Evolutionary conservation across 2,888 invertebrate species (phyloP).

Genomic region (Hyppa rectilinea): DNA sequence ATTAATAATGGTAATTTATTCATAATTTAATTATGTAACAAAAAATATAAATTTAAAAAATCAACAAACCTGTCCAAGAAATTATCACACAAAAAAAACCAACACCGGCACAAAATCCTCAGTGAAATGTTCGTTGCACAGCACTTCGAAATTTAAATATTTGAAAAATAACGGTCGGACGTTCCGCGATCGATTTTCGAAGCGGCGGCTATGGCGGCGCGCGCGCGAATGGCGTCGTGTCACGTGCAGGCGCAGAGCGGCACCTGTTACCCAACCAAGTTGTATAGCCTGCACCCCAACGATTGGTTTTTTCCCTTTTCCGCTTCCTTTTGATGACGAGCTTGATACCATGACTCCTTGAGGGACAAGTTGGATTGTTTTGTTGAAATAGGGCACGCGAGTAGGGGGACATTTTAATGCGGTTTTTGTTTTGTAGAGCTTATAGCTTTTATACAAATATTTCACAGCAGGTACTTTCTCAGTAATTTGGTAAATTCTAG

Average conservation of each 20-base stretch:
- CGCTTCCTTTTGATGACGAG: constrained; percentile 68
- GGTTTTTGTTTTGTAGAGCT: constrained; percentile 14
- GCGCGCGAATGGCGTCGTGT: constrained; percentile 88
- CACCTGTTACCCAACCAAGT: constrained; percentile 83
- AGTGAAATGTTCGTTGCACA: constrained; percentile 81
- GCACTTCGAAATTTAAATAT: constrained; percentile 79
- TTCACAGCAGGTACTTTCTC: background rate
- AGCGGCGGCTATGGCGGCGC: constrained; percentile 86
- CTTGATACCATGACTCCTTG: constrained; percentile 37
- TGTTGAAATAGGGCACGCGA: constrained; percentile 33
- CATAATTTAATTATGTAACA: background rate
- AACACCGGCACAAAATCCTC: constrained; percentile 87
- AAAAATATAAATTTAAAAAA: constrained; percentile 54
- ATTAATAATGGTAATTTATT: background rate
- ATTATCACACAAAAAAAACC: constrained; percentile 69
- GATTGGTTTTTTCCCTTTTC: constrained; percentile 75
- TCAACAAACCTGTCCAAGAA: constrained; percentile 76
- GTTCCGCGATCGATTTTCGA: constrained; percentile 80
- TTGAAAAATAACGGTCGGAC: constrained; percentile 74
- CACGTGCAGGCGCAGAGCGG: constrained; percentile 81
- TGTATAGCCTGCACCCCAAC: constrained; percentile 73
- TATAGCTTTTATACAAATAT: background rate
- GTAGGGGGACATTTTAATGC: constrained; percentile 11
- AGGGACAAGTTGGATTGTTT: constrained; percentile 51
- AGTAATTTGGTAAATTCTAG: background rate